These are phyloP conservation scores for Papilio gigon DNA, from an alignment of 2,888 invertebrate species.

Conservation along the genomic window DNA sequence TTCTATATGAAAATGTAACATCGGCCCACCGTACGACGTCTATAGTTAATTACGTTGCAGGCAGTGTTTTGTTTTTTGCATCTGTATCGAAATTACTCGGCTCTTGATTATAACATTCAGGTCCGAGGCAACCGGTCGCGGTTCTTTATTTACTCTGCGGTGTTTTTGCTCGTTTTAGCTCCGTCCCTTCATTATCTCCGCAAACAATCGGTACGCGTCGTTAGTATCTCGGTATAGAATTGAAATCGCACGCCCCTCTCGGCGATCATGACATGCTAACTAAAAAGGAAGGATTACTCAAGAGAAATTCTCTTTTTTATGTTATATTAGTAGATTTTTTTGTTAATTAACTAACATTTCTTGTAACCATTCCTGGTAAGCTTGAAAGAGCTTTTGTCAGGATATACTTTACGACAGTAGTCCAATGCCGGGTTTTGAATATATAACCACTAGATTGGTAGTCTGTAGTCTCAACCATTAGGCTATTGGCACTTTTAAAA, in stretches of 20 bases:
- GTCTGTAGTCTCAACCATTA: too few relatives aligned
- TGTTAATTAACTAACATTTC: too few relatives aligned
- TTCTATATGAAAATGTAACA: background rate
- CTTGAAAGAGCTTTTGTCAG: too few relatives aligned
- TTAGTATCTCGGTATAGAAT: slow-evolving; percentile 75
- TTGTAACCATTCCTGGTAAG: too few relatives aligned
- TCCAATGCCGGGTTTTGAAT: too few relatives aligned
- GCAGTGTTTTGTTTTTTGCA: slow-evolving; percentile 59
- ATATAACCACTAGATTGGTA: too few relatives aligned
- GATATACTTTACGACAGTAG: too few relatives aligned
- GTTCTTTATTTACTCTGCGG: slow-evolving; percentile 79
- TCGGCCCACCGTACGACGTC: slow-evolving; percentile 36
- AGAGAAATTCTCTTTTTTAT: background rate
- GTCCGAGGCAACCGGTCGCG: slow-evolving; percentile 61
- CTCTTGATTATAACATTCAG: slow-evolving; percentile 78
- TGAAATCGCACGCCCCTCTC: slow-evolving; percentile 64
- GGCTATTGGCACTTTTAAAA: too few relatives aligned
- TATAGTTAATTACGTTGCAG: slow-evolving; percentile 66
- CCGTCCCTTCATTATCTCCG: slow-evolving; percentile 73
- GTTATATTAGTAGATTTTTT: too few relatives aligned
- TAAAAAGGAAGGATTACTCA: background rate
- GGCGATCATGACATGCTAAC: slow-evolving; percentile 51
- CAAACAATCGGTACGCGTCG: slow-evolving; percentile 75
- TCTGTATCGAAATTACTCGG: slow-evolving; percentile 71
- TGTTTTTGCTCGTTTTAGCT: slow-evolving; percentile 80